Evolutionary conservation across 2,113 vertebrate species (phyloP).

Genomic region (Crotalus viridis): DNA sequence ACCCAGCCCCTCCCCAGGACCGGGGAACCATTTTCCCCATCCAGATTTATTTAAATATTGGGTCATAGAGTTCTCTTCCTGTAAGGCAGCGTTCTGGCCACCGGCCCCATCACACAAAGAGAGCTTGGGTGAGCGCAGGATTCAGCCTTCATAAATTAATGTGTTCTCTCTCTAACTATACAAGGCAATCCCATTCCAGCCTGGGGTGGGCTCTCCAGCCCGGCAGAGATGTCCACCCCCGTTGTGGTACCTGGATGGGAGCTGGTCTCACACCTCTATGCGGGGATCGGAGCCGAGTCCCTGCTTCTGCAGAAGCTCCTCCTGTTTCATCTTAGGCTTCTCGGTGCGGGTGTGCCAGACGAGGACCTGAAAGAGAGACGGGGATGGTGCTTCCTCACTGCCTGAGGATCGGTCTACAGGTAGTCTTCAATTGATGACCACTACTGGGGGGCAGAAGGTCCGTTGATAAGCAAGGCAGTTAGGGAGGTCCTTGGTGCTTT

Average conservation of each 20-base stretch:
- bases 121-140: background rate
- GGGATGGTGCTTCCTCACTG: background rate
- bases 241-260: background rate
- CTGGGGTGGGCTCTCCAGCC: too few relatives aligned
- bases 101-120: background rate
- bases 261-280: constrained; percentile 75
- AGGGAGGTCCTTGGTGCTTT: too few relatives aligned
- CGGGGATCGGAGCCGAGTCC: constrained; percentile 84
- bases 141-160: background rate
- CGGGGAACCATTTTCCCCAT: background rate
- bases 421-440: background rate
- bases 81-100: background rate
- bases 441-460: background rate
- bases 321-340: constrained; percentile 91
- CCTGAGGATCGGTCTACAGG: background rate
- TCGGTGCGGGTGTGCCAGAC: constrained; percentile 93
- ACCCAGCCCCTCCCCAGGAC: background rate
- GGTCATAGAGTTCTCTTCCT: background rate
- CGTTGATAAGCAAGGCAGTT: background rate
- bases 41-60: too few relatives aligned
- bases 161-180: background rate
- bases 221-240: background rate
- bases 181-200: background rate
- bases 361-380: constrained; percentile 74
- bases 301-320: constrained; percentile 83